Evolutionary conservation across 30 jellyfish, hydroid and myxozoan genomes (phyloP).

Genomic region (Turritopsis rubra): DNA sequence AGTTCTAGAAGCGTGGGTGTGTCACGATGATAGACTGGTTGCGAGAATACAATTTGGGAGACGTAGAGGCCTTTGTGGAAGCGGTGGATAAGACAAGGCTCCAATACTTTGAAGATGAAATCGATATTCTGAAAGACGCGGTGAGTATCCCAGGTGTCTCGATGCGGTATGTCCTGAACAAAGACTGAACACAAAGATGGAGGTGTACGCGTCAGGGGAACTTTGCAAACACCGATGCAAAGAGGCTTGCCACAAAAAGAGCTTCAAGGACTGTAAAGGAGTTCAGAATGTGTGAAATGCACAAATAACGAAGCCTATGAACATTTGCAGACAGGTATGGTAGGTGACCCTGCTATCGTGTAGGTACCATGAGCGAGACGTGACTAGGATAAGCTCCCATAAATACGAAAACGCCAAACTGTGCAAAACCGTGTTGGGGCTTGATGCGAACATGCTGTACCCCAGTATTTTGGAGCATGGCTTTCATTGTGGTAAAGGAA

Average conservation of each 20-base stretch:
- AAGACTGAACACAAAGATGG: not conserved
- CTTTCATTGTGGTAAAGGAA: not conserved
- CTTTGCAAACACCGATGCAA: too few relatives aligned
- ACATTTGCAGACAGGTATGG: too few relatives aligned
- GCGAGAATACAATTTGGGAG: not conserved
- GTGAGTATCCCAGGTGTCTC: not conserved
- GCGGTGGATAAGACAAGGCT: not conserved
- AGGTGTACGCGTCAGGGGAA: too few relatives aligned
- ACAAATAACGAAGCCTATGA: too few relatives aligned
- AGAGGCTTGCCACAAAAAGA: too few relatives aligned
- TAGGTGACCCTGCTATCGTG: too few relatives aligned
- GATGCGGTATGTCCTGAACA: not conserved
- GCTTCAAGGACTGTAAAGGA: too few relatives aligned
- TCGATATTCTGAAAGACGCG: conserved; percentile 2
- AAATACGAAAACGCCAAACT: not conserved
- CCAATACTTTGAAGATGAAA: not conserved
- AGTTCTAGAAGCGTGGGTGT: not conserved
- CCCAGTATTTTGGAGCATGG: not conserved
- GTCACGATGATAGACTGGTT: conserved; percentile 5
- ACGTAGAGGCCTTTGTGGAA: not conserved
- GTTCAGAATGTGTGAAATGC: too few relatives aligned
- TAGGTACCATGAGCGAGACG: too few relatives aligned
- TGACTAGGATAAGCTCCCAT: not conserved
- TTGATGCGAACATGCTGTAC: not conserved
- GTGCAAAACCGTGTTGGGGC: not conserved